These are phyloP conservation scores for Eurois occulta DNA, from an alignment of 2,888 invertebrate genomes.

Conservation along the genomic window DNA sequence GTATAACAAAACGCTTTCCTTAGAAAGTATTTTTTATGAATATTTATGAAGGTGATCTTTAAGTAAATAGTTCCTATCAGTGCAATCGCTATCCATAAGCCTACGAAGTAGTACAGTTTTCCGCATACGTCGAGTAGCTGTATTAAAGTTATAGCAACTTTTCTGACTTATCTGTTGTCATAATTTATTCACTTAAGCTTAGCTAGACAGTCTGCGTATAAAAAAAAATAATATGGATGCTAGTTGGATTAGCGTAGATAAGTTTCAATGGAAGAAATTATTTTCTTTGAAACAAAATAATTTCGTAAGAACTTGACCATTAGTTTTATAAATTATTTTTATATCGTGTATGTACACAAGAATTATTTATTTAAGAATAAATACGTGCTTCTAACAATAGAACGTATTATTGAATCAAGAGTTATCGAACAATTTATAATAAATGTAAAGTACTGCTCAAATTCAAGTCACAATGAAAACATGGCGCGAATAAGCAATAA, in stretches of 20 bases:
- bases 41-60: neutral
- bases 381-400: neutral
- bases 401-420: neutral
- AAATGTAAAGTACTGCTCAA: slow-evolving; percentile 23
- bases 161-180: slow-evolving; percentile 41
- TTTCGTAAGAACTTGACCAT: neutral
- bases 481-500: slow-evolving; percentile 48
- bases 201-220: slow-evolving; percentile 15
- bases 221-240: slow-evolving; percentile 22
- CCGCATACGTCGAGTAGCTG: slow-evolving; percentile 28
- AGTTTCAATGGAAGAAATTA: neutral
- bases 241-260: slow-evolving; percentile 5
- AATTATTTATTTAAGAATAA: neutral
- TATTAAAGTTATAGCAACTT: slow-evolving; percentile 47
- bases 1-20: neutral
- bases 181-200: slow-evolving; percentile 53
- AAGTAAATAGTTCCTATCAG: neutral
- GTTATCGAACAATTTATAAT: slow-evolving; percentile 22
- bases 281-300: neutral
- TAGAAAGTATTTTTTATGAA: neutral
- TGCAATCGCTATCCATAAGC: neutral
- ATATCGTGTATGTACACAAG: neutral
- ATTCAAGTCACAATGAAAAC: slow-evolving; percentile 27
- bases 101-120: slow-evolving; percentile 12
- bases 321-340: neutral